These are phyloP conservation scores for Coturnix japonica DNA, from an alignment of 2,113 vertebrate species.

Conservation along the genomic window DNA sequence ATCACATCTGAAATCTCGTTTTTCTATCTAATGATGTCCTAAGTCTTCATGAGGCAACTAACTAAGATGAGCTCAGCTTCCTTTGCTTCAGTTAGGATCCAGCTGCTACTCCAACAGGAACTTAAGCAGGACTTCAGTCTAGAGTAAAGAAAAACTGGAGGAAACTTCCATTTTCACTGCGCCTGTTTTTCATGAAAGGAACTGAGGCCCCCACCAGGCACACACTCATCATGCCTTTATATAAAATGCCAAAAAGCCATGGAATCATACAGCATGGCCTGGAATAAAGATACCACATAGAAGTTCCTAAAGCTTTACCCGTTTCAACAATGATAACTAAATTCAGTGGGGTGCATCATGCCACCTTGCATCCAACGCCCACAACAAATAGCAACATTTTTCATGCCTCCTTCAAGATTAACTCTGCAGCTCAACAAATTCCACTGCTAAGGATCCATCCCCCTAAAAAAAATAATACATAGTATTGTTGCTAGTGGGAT, in stretches of 20 bases:
- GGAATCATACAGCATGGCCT: too few relatives aligned
- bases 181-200: background rate
- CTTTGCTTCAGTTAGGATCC: background rate
- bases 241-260: background rate
- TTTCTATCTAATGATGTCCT: background rate
- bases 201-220: background rate
- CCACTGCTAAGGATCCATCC: background rate
- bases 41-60: background rate
- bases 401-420: constrained; percentile 32
- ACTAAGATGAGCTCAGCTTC: background rate
- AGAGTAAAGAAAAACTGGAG: background rate
- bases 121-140: background rate
- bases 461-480: background rate
- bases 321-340: background rate
- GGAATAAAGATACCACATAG: background rate
- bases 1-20: background rate
- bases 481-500: rapidly evolving
- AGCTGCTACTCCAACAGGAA: background rate
- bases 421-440: constrained; percentile 26
- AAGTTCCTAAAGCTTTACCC: background rate
- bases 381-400: background rate
- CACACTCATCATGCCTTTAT: background rate
- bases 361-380: background rate
- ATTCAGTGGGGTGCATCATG: background rate
- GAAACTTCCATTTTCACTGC: background rate